Conservation (phyloP, 2,113 vertebrate genomes). For the Pampusana beccarii region DNA sequence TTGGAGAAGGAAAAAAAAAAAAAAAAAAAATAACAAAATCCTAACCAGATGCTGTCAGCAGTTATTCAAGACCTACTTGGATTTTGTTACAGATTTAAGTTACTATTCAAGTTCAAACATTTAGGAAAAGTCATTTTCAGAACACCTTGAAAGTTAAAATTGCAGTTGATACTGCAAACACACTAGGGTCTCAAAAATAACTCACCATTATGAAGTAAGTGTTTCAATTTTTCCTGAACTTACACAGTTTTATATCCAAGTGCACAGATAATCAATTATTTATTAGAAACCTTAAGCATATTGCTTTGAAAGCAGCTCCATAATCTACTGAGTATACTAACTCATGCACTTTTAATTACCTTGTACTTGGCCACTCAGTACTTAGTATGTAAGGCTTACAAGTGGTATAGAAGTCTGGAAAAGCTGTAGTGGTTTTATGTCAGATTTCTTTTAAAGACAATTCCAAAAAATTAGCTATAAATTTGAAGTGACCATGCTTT, state of each 20-base stretch:
- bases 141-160: constrained; percentile 11
- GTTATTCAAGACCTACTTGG: constrained; percentile 25
- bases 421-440: background rate
- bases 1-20: background rate
- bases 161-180: constrained; percentile 17
- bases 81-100: constrained; percentile 18
- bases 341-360: background rate
- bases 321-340: background rate
- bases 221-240: background rate
- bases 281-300: background rate
- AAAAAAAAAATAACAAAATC: background rate
- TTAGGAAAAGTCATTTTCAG: constrained; percentile 40
- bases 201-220: background rate
- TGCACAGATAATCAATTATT: background rate
- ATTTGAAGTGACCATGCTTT: background rate
- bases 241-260: background rate
- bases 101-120: constrained; percentile 38
- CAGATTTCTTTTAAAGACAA: background rate
- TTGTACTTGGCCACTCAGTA: background rate
- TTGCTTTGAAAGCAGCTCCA: constrained; percentile 14
- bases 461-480: background rate
- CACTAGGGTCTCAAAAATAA: background rate
- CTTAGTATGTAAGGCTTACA: background rate
- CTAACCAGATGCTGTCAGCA: constrained; percentile 58
- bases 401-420: background rate